Percentiles rank a stretch among this genome's conserved stretches.
Conservation (phyloP, 2,113 vertebrate genomes). For the Cairina moschata region DNA sequence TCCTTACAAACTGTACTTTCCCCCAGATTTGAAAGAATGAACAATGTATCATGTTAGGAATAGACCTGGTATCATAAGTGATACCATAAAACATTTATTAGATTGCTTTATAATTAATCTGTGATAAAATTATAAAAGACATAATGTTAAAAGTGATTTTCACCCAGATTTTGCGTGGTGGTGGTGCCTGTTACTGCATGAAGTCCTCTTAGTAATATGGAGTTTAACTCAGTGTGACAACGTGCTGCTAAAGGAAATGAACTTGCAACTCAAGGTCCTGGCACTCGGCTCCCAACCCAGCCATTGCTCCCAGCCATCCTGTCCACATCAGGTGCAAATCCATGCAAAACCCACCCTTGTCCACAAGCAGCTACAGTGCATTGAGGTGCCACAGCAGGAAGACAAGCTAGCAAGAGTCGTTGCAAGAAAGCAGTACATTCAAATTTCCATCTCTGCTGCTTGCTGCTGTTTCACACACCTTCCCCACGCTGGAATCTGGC, state of each 20-base stretch:
- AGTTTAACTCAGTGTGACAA: neutral
- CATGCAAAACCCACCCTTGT: accelerated
- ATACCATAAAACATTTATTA: neutral
- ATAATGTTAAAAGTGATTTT: neutral
- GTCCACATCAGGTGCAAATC: too few species aligned
- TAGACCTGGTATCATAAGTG: neutral
- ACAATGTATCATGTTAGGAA: accelerated
- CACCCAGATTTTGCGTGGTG: neutral
- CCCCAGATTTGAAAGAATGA: neutral
- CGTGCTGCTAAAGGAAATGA: neutral
- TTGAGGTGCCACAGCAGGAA: accelerated
- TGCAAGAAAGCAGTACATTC: neutral
- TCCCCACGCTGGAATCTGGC: accelerated
- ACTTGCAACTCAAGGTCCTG: accelerated
- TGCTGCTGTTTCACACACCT: neutral
- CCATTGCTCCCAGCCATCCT: neutral
- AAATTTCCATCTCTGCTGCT: accelerated
- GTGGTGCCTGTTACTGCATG: neutral
- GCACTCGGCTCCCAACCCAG: neutral
- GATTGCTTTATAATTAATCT: neutral
- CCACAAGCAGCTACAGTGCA: accelerated
- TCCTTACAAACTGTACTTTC: neutral
- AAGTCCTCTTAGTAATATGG: neutral
- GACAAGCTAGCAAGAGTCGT: neutral
- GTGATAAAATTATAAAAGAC: neutral